Conservation (phyloP, 2,888 invertebrate species). For the Brachypalpus laphriformis region DNA sequence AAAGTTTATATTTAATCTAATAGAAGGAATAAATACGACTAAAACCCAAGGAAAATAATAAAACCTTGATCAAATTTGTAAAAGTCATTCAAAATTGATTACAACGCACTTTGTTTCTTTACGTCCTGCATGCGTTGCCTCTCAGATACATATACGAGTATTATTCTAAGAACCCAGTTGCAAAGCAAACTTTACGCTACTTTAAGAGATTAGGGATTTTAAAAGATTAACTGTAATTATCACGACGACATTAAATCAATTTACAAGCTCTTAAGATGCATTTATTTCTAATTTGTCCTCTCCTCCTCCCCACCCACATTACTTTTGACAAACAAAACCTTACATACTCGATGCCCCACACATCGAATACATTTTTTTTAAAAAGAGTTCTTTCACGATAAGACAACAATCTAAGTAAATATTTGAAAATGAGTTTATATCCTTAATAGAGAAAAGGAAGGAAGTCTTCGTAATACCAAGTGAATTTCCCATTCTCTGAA, state of each 20-base stretch:
- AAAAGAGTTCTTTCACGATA: neutral
- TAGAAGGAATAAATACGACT: too few species aligned
- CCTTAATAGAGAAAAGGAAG: constrained; percentile 13
- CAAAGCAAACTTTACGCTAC: too few species aligned
- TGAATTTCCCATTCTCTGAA: neutral
- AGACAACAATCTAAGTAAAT: constrained; percentile 56
- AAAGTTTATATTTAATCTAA: too few species aligned
- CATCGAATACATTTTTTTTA: neutral
- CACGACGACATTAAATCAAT: neutral
- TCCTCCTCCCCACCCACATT: neutral
- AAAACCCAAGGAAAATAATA: too few species aligned
- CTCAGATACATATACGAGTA: too few species aligned
- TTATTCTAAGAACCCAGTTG: too few species aligned
- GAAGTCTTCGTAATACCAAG: constrained; percentile 4
- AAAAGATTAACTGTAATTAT: too few species aligned
- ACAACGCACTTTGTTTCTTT: too few species aligned
- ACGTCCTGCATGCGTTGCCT: too few species aligned
- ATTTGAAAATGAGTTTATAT: constrained; percentile 64
- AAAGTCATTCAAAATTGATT: too few species aligned
- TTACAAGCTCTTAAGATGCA: neutral
- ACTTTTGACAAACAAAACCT: neutral
- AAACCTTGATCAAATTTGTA: too few species aligned
- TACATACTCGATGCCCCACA: neutral
- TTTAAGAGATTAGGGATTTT: too few species aligned
- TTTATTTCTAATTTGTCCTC: neutral